Base-by-base conservation (phyloP, 2,113 vertebrate species). In the Misgurnus mizolepis region DNA sequence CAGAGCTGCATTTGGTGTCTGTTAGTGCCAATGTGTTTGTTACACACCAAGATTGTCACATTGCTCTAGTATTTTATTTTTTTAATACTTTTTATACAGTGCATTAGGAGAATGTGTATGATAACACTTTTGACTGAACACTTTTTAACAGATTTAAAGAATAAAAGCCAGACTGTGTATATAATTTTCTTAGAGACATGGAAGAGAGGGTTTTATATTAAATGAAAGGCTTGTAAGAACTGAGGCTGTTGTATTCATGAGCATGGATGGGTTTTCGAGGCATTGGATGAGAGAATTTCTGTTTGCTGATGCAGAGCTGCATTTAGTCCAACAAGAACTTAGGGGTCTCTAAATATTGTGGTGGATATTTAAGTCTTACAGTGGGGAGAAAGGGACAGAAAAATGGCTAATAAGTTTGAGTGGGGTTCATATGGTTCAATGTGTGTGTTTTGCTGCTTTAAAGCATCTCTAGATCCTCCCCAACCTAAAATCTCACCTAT, bases 201-300 rank as follows among this genome's bases (percentile, higher is more conserved):
- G 50, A 68, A 17, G 55, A 53, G 60, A 47, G 45, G n/a, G 67
- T 69, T 61, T 67, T 61, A 62, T 22, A n/a, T 69, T 50, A 70
- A 49, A 70, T 49, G 12, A 50, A 40, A 56, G 17, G 55, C 56
- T 62, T 34, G 17, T n/a, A 40, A 9, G 72, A 75, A 9, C 43
- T n/a, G 11, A 9, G 66, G 67, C 41, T 72, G 41, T 53, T 78
- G 17, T 40, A 6, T 8, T 61, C 61, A 73, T 82, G 67, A 78
- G 50, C 67, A 22, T 5, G 7, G 49, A 58, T 17, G 27, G 67
- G 74, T 70, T 82, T 76, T 61, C 5, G 15, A 56, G 43, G 58
- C 12, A 17, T 22, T 27, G 64, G 39, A 18, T 66, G 45, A 40
- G 73, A 47, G 18, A 74, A 69, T 49, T 53, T 78, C 6, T 22